Evolutionary conservation across 1,140 invertebrate genomes (phyloP), one percentile per base, ranked within the genome.

Genomic region (Acromyrmex heyeri): DNA sequence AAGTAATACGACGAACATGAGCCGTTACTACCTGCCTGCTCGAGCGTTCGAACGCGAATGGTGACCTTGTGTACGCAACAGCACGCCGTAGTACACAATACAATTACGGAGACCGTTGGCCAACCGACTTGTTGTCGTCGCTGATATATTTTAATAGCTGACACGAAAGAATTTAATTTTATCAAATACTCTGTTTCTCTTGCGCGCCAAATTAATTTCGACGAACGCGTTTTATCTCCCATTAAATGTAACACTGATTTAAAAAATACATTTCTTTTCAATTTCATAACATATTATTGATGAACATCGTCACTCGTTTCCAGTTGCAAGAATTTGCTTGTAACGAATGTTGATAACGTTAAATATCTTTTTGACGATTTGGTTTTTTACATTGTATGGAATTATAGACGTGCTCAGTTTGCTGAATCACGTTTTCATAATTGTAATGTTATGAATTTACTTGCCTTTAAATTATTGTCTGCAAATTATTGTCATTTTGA

Each of bases 161-260:
- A n/a, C 64, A 65, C 34, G 12, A 38, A 65, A 65, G 18, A 38
- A 65, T 69, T 69, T 50, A 50, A 69, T 69, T 69, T 69, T 24
- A 8, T 14, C 65, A 5, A 69, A 69, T 50, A 16, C 6, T 48
- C 21, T 50, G 10, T 67, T 44, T 44, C 18, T 12, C 16, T 55
- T 55, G 12, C 4, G 18, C 5, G 16, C 14, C 6, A 50, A 69
- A 50, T 50, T 50, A 69, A 50, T 50, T 10, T 69, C 21, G 30
- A 34, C 30, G 6, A 24, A 69, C n/a, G n/a, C 14, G 14, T 30
- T 62, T 30, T 62, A 14, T 16, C 48, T 50, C 14, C 14, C 6
- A 10, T 44, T 16, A 50, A 69, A 7, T 27, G 14, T 69, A 69
- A 69, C 21, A 16, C 24, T 12, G 12, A 50, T 50, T 50, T 50